A percentile compares a stretch with the other conserved stretches of the same genome.
Conservation (phyloP, 1,140 invertebrate genomes). For the Heliconius eleuchia region DNA sequence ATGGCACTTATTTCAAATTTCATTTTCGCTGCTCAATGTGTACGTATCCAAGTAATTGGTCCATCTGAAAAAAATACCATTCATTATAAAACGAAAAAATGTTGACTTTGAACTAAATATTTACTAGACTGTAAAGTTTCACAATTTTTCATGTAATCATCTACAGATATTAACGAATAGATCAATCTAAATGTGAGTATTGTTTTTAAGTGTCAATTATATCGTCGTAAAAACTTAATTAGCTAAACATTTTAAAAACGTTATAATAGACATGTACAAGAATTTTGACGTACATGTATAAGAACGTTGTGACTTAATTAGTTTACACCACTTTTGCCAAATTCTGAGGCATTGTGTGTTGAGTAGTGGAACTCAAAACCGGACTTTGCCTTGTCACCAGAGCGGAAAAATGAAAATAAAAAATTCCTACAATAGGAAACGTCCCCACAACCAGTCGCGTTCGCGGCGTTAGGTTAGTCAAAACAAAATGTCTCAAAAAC, state of each 20-base stretch:
- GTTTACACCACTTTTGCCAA: too few species aligned
- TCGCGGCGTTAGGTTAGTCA: too few species aligned
- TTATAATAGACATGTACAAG: background rate
- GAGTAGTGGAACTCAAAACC: too few species aligned
- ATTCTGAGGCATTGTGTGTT: too few species aligned
- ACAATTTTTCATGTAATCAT: slow-evolving; percentile 21
- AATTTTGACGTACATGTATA: too few species aligned
- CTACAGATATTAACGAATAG: slow-evolving; percentile 15
- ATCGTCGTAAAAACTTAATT: background rate
- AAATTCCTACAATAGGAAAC: too few species aligned
- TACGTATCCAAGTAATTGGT: slow-evolving; percentile 56
- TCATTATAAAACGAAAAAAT: slow-evolving; percentile 23
- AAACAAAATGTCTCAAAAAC: too few species aligned
- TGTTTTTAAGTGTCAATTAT: background rate
- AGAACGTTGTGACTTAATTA: too few species aligned
- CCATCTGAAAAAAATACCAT: slow-evolving; percentile 59
- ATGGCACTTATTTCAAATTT: slow-evolving; percentile 48
- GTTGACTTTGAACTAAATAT: slow-evolving; percentile 37
- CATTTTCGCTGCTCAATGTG: slow-evolving; percentile 65
- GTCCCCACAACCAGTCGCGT: too few species aligned
- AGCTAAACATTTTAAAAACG: background rate
- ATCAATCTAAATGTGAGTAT: background rate
- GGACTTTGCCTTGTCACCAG: too few species aligned
- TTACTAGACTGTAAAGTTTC: slow-evolving; percentile 33
- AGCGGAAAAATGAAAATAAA: too few species aligned